Percentiles rank a stretch among this genome's conserved stretches.
Conservation (phyloP, 2,888 invertebrate species). For the Heliconius sara region DNA sequence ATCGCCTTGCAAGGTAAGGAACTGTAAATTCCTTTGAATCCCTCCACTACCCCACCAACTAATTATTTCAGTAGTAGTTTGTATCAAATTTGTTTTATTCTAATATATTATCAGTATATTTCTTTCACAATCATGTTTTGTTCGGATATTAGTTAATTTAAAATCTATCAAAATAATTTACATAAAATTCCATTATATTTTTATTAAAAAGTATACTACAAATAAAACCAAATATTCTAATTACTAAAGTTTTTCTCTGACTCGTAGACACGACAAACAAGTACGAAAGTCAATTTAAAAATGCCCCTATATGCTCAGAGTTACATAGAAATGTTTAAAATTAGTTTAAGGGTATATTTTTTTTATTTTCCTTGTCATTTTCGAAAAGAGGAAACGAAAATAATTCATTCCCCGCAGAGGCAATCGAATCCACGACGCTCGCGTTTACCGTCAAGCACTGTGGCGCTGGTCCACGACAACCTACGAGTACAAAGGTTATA, state of each 20-base stretch:
- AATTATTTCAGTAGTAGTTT: too few relatives aligned
- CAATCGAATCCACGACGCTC: background rate
- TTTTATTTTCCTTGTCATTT: too few relatives aligned
- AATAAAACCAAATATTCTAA: background rate
- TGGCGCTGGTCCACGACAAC: background rate
- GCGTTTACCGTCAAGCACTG: background rate
- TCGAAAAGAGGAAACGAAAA: background rate
- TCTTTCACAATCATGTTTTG: background rate
- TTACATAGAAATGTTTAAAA: background rate
- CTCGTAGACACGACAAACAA: background rate
- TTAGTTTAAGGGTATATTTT: too few relatives aligned
- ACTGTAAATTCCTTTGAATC: too few relatives aligned
- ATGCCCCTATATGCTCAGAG: background rate
- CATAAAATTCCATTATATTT: background rate
- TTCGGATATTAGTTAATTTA: background rate
- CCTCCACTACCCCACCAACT: too few relatives aligned
- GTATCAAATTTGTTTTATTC: too few relatives aligned
- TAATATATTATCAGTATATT: background rate
- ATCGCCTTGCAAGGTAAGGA: too few relatives aligned
- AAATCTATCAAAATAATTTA: background rate
- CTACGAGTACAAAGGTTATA: too few relatives aligned
- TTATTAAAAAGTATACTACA: background rate
- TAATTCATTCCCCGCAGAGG: background rate
- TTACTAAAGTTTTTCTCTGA: background rate
- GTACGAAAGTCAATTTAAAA: background rate